phyloP scores from a whole-genome alignment of 2,113 vertebrate genomes.

The Formicarius rufipectus region DNA sequence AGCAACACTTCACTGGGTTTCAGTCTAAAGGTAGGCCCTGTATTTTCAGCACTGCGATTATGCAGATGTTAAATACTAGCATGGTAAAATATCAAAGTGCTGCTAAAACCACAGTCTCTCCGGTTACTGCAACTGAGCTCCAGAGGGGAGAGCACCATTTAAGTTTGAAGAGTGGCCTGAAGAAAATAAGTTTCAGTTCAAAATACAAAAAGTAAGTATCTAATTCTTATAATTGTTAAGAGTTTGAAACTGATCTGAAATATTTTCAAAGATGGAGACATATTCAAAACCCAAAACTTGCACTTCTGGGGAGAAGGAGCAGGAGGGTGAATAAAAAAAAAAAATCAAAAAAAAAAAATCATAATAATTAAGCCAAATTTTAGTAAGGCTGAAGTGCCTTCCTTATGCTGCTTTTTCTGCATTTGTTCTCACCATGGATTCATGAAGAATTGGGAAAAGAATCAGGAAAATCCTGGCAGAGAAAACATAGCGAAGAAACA shows the following conservation, averaged over 20 bases:
- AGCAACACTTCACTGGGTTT: not conserved
- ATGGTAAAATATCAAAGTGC: not conserved
- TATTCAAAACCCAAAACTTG: slow-evolving; percentile 24
- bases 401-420: slow-evolving; percentile 66
- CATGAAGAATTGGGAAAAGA: slow-evolving; percentile 58
- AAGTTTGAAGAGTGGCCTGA: not conserved
- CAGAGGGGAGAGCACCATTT: not conserved
- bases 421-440: slow-evolving; percentile 65
- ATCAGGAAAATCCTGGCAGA: slow-evolving; percentile 66
- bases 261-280: slow-evolving; percentile 8
- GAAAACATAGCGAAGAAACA: slow-evolving; percentile 35
- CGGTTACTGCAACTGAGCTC: not conserved
- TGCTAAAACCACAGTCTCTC: not conserved
- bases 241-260: slow-evolving; percentile 9
- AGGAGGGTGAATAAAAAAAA: slow-evolving; percentile 37
- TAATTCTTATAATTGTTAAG: not conserved
- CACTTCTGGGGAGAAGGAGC: slow-evolving; percentile 44
- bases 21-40: not conserved
- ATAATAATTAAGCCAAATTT: slow-evolving; percentile 60
- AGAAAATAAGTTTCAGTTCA: not conserved
- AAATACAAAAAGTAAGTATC: not conserved
- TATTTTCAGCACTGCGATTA: not conserved
- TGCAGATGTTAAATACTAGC: not conserved
- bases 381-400: slow-evolving; percentile 47
- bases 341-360: slow-evolving; percentile 32